A percentile compares a stretch with the other conserved stretches of the same genome.
phyloP scores from a whole-genome alignment of 2,888 invertebrate species.

The Elysia crispata region DNA sequence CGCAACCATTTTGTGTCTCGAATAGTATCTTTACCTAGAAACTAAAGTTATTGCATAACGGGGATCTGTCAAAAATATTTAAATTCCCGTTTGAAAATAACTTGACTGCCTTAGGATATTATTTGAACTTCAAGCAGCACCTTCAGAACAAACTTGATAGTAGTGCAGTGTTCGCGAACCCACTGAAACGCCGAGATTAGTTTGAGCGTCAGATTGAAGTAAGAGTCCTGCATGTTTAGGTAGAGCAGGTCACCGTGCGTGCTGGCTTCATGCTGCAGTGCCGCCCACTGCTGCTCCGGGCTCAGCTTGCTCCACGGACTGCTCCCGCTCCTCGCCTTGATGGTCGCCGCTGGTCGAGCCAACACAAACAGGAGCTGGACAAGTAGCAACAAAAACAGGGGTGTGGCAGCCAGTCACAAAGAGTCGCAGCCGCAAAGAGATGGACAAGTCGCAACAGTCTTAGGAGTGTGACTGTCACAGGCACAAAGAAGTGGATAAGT shows the following conservation, averaged over 20 bases:
- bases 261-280: conserved; percentile 9
- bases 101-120: too few species aligned
- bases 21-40: too few species aligned
- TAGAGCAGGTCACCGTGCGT: conserved; percentile 30
- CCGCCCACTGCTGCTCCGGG: neutral
- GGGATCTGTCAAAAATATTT: too few species aligned
- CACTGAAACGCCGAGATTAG: conserved; percentile 37
- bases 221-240: conserved; percentile 42
- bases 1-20: too few species aligned
- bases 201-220: conserved; percentile 42
- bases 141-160: conserved; percentile 32
- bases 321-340: neutral
- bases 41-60: too few species aligned
- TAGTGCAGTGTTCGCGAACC: conserved; percentile 26
- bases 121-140: too few species aligned
- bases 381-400: neutral
- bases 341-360: conserved; percentile 7
- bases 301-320: too few species aligned
- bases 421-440: too few species aligned
- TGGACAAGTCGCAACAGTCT: too few species aligned
- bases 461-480: too few species aligned
- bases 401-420: neutral
- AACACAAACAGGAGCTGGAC: conserved; percentile 30
- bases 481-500: too few species aligned
- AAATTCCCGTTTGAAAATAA: too few species aligned